Evolutionary conservation across 2,797 vertebrate species (phyloP).

Genomic region (Gymnothorax reevesii): DNA sequence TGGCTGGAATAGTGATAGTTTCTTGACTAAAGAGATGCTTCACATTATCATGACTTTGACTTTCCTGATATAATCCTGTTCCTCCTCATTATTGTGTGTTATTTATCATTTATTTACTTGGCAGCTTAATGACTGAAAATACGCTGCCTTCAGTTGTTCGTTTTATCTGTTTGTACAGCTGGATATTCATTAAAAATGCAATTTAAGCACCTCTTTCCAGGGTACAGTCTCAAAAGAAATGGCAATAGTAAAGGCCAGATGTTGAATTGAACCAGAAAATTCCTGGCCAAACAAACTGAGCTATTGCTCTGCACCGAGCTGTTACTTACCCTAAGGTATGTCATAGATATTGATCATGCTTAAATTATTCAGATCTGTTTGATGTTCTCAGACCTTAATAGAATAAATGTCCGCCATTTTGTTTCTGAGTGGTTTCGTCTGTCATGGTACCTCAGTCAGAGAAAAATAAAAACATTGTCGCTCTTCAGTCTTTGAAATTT

Average conservation of each 20-base stretch:
- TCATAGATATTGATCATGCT: not conserved
- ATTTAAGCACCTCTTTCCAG: not conserved
- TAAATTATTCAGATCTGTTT: not conserved
- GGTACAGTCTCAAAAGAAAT: not conserved
- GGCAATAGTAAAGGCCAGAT: not conserved
- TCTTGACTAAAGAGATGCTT: not conserved
- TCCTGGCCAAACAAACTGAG: not conserved
- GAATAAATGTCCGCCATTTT: not conserved
- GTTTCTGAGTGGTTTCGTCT: not conserved
- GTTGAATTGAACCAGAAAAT: not conserved
- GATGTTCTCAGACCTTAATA: not conserved
- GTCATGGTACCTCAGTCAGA: not conserved
- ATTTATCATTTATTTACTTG: not conserved
- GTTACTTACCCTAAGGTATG: not conserved
- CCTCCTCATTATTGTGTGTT: not conserved
- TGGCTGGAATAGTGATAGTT: not conserved
- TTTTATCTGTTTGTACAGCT: not conserved
- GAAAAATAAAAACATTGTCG: not conserved
- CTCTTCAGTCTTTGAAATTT: not conserved
- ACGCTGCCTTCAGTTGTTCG: not conserved
- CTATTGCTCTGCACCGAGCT: not conserved
- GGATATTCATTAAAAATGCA: not conserved
- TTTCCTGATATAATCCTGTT: not conserved
- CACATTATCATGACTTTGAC: not conserved
- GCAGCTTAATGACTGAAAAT: not conserved